phyloP scores from a whole-genome alignment of 2,113 vertebrate species.

The Gopherus evgoodei region DNA sequence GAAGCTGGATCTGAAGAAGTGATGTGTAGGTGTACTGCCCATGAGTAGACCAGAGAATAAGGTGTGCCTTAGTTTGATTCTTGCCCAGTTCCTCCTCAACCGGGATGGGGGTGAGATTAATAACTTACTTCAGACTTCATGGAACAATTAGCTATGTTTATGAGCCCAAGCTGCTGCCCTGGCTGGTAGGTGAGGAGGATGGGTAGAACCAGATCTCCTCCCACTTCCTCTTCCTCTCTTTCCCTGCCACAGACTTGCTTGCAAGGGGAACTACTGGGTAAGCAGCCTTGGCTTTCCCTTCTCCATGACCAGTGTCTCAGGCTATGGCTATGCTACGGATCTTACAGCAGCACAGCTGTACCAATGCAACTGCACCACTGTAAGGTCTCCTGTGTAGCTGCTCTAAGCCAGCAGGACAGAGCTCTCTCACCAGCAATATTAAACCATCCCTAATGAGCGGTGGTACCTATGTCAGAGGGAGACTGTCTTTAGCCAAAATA shows the following conservation, averaged over 20 bases:
- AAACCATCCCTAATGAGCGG: too few species aligned
- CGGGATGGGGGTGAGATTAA: background rate
- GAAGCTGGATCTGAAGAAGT: fast-evolving
- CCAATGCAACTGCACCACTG: too few species aligned
- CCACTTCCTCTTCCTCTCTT: background rate
- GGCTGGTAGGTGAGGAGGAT: background rate
- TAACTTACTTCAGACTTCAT: background rate
- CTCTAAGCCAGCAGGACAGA: too few species aligned
- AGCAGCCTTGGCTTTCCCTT: background rate
- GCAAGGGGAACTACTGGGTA: background rate
- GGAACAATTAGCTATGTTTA: background rate
- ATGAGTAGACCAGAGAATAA: background rate
- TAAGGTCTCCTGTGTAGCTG: too few species aligned
- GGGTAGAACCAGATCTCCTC: background rate
- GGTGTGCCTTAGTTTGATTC: background rate
- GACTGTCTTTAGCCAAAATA: too few species aligned
- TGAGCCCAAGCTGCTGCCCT: background rate
- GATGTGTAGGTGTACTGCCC: fast-evolving
- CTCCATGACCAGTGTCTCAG: background rate
- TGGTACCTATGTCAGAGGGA: too few species aligned
- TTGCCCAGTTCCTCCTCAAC: background rate
- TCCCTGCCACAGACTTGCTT: background rate
- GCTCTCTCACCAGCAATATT: too few species aligned
- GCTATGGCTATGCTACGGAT: too few species aligned
- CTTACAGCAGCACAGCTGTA: too few species aligned